phyloP scores from a whole-genome alignment of 1,140 invertebrate species.

The Magallana ariakensis region DNA sequence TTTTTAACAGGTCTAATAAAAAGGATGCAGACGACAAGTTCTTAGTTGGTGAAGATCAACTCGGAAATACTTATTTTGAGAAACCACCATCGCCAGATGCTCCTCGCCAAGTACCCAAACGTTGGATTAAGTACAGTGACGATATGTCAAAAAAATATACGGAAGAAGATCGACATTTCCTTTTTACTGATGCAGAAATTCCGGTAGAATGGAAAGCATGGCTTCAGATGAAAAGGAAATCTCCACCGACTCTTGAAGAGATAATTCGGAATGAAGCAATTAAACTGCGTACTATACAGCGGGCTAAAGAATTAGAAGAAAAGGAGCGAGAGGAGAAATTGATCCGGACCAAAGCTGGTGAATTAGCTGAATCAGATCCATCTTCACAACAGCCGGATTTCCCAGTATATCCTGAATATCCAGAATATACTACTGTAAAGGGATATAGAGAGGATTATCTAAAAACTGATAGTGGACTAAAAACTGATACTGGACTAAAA shows the following conservation, averaged over 20 bases:
- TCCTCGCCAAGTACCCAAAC: background rate
- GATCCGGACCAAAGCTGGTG: background rate
- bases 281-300: background rate
- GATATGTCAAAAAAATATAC: background rate
- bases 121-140: background rate
- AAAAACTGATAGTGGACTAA: background rate
- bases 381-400: background rate
- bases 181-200: background rate
- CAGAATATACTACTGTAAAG: background rate
- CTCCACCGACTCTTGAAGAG: background rate
- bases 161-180: background rate
- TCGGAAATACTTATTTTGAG: conserved; percentile 12
- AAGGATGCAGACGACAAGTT: background rate
- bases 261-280: conserved; percentile 6
- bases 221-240: conserved; percentile 28
- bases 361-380: background rate
- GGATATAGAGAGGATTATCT: background rate
- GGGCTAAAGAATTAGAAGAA: conserved; percentile 12
- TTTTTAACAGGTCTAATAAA: background rate
- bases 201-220: conserved; percentile 29
- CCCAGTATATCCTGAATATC: conserved; percentile 21
- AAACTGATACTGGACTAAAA: background rate
- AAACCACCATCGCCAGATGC: background rate
- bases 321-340: background rate
- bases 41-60: conserved; percentile 20